phyloP scores from a whole-genome alignment of 1,140 invertebrate genomes.

The Drosophila hydei region DNA sequence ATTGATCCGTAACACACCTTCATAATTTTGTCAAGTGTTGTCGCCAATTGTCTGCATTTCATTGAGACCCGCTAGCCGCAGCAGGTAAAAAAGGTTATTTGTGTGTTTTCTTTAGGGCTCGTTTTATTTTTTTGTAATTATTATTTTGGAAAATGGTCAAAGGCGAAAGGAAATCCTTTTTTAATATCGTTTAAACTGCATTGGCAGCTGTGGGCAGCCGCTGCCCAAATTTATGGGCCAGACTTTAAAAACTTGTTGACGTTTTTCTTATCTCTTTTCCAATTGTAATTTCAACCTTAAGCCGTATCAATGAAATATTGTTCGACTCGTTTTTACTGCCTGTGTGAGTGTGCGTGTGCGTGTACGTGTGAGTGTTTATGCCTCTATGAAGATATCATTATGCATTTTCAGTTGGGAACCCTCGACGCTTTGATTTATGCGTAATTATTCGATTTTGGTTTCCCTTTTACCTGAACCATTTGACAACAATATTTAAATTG shows the following conservation, averaged over 20 bases:
- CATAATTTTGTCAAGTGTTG: conserved; percentile 63
- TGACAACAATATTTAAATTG: conserved; percentile 62
- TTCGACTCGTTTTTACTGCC: conserved; percentile 36
- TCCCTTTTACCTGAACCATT: conserved; percentile 28
- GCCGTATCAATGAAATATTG: conserved; percentile 74
- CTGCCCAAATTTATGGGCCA: conserved; percentile 64
- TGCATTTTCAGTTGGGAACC: conserved; percentile 48
- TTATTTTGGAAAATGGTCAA: conserved; percentile 46
- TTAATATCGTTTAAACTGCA: conserved; percentile 64
- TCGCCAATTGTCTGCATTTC: conserved; percentile 69
- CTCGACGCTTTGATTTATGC: conserved; percentile 63
- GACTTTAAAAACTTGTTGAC: conserved; percentile 68
- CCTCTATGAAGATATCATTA: conserved; percentile 73
- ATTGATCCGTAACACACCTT: conserved; percentile 35
- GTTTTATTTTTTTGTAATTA: conserved; percentile 55
- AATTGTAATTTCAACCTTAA: conserved; percentile 19
- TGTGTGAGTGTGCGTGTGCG: not conserved
- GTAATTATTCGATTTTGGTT: conserved; percentile 41
- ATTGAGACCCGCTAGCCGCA: conserved; percentile 38
- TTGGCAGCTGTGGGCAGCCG: conserved; percentile 16
- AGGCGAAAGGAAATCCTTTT: conserved; percentile 77
- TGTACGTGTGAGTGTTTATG: conserved; percentile 1
- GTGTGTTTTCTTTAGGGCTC: conserved; percentile 13
- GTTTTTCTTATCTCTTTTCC: conserved; percentile 64
- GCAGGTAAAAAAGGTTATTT: conserved; percentile 56